A percentile compares a stretch with the other conserved stretches of the same genome.
phyloP scores from a whole-genome alignment of 1,140 invertebrate genomes.

The Apolygus lucorum region DNA sequence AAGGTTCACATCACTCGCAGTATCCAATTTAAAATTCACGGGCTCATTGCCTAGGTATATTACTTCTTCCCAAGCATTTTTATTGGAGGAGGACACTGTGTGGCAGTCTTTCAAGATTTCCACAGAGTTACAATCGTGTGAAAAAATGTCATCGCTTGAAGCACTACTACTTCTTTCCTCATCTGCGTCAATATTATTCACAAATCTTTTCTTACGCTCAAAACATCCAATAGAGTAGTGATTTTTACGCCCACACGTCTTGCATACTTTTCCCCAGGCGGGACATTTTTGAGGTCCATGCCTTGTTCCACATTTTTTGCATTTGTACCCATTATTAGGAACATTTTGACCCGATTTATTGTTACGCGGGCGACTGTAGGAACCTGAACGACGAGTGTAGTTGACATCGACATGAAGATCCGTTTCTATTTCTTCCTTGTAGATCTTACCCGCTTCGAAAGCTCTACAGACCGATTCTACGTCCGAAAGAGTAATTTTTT shows the following conservation, averaged over 20 bases:
- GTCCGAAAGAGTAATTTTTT: neutral
- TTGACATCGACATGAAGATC: neutral
- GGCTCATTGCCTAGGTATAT: neutral
- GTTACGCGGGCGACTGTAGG: neutral
- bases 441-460: neutral
- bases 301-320: neutral
- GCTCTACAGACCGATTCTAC: neutral
- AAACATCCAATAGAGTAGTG: neutral
- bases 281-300: neutral
- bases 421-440: neutral
- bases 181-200: neutral
- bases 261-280: neutral
- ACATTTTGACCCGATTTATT: neutral
- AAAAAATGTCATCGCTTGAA: neutral
- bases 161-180: neutral
- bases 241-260: neutral
- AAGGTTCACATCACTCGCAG: neutral
- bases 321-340: neutral
- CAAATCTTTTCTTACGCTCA: neutral
- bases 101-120: neutral
- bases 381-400: neutral
- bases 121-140: neutral
- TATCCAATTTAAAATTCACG: neutral
- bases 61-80: neutral
- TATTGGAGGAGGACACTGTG: neutral